phyloP scores from a whole-genome alignment of 2,888 invertebrate genomes.

The Coleophora deauratella region DNA sequence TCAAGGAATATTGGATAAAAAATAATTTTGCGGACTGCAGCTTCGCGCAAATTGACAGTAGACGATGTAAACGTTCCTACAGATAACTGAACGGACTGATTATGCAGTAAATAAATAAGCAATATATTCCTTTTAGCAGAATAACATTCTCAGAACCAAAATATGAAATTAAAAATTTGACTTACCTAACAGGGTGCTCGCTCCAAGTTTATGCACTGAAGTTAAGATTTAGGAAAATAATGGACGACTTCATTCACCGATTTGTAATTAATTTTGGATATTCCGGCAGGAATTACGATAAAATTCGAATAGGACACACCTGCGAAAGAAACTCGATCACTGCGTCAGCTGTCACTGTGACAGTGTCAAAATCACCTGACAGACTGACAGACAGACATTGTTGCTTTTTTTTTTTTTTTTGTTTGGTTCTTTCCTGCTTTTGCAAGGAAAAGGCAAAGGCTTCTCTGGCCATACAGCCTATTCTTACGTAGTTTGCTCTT shows the following conservation, averaged over 20 bases:
- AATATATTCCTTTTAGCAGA: constrained; percentile 32
- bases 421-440: too few relatives aligned
- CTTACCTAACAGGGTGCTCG: constrained; percentile 38
- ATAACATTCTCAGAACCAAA: constrained; percentile 14
- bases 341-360: constrained; percentile 24
- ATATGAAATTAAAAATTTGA: constrained; percentile 13
- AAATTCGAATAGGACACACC: constrained; percentile 35
- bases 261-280: constrained; percentile 12
- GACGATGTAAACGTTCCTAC: background rate
- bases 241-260: constrained; percentile 25
- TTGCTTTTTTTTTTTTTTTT: too few relatives aligned
- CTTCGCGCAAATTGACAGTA: too few relatives aligned
- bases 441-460: too few relatives aligned
- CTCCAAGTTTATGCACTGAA: constrained; percentile 24
- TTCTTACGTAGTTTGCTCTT: too few relatives aligned
- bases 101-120: background rate
- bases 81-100: too few relatives aligned
- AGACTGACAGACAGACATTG: too few relatives aligned
- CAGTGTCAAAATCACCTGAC: constrained; percentile 17
- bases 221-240: constrained; percentile 11
- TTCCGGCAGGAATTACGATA: constrained; percentile 16
- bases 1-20: background rate
- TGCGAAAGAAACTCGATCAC: constrained; percentile 42
- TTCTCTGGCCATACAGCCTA: too few relatives aligned
- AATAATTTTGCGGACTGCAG: background rate